Base-by-base conservation (phyloP, 1,140 invertebrate species). In the Xylocopa sonorina region DNA sequence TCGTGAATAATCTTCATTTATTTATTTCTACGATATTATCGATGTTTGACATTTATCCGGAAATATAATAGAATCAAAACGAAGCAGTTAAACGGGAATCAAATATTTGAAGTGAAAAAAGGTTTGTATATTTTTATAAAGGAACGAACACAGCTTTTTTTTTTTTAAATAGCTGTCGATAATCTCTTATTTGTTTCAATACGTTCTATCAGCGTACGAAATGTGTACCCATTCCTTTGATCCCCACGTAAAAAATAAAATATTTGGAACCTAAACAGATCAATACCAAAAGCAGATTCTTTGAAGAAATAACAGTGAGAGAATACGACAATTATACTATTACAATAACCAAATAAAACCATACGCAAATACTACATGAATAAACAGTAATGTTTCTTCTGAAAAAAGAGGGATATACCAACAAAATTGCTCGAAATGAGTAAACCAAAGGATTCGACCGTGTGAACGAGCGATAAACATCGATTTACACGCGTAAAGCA, bases 141-240 rank as follows among this genome's bases (percentile, higher is more conserved):
- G 27, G 12, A 24, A 24, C 21, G 14, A 48, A 48, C 6, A 48
- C n/a, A 38, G 9, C 38, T 38, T 38, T 38, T 38, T 38, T 50
- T 50, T 21, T n/a, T n/a, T 50, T 50, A 53, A 53, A 53, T 5
- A 51, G 24, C 7, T 51, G 18, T 2, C 24, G 24, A 27, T 14
- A 14, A 27, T 21, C 9, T 60, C 32, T 60, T 18, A 0, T 60
- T 60, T 14, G 3, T 34, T 60, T 60, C 57, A 38, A 60, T 60
- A 38, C 9, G 57, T 60, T 60, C 57, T 60, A 60, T 60, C 57
- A 4, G 48, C 12, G 24, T 27, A 66, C 18, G 29, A 66, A 48
- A 66, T 24, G 46, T 46, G 63, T 66, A 66, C 2, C 43, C 16
- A 46, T 66, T 46, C n/a, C 41, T 29, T 46, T 48, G 43, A 41